phyloP scores from a whole-genome alignment of 2,888 invertebrate species.

The Rhorus exstirpatorius region DNA sequence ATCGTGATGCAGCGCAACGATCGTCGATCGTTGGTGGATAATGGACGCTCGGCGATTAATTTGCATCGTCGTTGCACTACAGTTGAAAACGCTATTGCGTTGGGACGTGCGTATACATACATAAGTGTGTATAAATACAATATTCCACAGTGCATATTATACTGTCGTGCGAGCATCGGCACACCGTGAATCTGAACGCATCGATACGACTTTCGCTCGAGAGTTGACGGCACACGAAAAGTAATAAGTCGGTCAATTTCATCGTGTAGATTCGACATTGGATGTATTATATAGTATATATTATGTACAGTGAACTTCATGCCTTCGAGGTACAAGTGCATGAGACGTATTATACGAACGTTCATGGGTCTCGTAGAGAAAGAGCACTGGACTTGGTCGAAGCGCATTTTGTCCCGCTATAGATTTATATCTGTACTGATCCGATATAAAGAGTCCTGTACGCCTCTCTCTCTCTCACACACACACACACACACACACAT shows the following conservation, averaged over 20 bases:
- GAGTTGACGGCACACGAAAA: conserved; percentile 35
- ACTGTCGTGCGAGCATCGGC: conserved; percentile 16
- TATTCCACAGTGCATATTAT: not conserved
- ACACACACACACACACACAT: conserved; percentile 18
- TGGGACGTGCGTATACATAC: not conserved
- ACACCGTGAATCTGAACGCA: conserved; percentile 48
- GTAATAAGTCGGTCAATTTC: conserved; percentile 57
- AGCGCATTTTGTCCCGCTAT: conserved; percentile 57
- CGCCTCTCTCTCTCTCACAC: too few species aligned
- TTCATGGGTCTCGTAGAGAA: conserved; percentile 52
- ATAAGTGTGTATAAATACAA: not conserved
- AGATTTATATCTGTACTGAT: conserved; percentile 69
- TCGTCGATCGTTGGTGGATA: conserved; percentile 70
- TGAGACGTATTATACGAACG: conserved; percentile 44
- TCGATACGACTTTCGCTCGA: conserved; percentile 28
- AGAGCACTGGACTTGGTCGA: conserved; percentile 62
- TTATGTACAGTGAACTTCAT: conserved; percentile 35
- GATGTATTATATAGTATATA: conserved; percentile 11
- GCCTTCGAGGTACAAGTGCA: conserved; percentile 59
- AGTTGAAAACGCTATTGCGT: conserved; percentile 74
- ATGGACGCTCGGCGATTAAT: conserved; percentile 79
- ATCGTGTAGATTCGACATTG: conserved; percentile 25
- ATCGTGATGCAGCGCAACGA: conserved; percentile 49
- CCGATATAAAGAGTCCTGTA: conserved; percentile 61
- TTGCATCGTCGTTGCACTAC: conserved; percentile 75